Base-by-base conservation (phyloP, 1,140 invertebrate genomes). In the Drosophila takahashii region DNA sequence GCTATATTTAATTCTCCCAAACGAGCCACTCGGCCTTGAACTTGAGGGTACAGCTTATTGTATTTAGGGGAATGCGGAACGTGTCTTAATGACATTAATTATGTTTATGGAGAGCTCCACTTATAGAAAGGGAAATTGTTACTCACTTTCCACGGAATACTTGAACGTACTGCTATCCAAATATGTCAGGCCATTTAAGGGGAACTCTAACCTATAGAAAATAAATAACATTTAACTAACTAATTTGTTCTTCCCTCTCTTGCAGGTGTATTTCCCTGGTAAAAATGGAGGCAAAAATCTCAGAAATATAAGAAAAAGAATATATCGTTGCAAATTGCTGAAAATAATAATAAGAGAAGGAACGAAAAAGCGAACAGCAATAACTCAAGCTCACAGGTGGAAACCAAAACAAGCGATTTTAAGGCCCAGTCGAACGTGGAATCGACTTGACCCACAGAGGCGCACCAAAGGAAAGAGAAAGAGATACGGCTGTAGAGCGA, bases 11-110 rank as follows among this genome's bases (percentile, higher is more conserved):
- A 34, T 47, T 27, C 8, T 27, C 5, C 18, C 44, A 71, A 71
- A 44, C 16, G 13, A 29, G n/a, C n/a, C 8, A 16, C 22, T 37
- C 58, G 54, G 51, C 79, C 80, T 83, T 83, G 80, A 83, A 84
- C 79, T 65, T 62, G 51, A 7, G 37, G 4, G 8, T 15, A n/a
- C 27, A 32, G 29, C 8, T 1, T 26, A 16, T 41, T 15, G 11
- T 54, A 56, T 71, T 81, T 22, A 0, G 4, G 29, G 66, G 47
- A 54, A 54, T 61, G 58, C 53, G 29, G 27, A 72, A 66, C 79
- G 60, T 66, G 79, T 59, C 57, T 32, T 61, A 71, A 70, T 77
- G 39, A 44, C 56, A 69, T 54, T 70, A 39, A 37, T 34, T 58
- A 42, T 26, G 6, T 37, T 67, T 67, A 41, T 48, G 22, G 39